Conservation (phyloP, 2,888 invertebrate species). For the Phania funesta region DNA sequence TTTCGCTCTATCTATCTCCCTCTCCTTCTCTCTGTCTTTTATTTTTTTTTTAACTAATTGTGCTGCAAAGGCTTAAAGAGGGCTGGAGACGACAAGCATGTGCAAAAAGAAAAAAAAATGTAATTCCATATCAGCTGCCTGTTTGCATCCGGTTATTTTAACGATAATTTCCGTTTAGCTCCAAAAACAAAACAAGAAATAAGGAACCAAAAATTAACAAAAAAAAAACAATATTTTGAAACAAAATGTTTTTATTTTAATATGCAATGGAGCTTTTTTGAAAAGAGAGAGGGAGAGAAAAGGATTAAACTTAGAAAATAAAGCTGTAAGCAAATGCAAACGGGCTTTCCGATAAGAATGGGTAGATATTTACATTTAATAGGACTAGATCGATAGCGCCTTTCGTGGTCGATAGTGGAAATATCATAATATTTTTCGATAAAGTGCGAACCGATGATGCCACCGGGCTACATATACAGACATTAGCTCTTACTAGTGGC, state of each 20-base stretch:
- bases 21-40: not conserved
- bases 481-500: too few species aligned
- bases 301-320: conserved; percentile 16
- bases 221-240: conserved; percentile 26
- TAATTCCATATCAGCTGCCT: conserved; percentile 61
- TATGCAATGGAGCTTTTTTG: conserved; percentile 1
- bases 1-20: not conserved
- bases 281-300: not conserved
- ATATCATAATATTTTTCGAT: too few species aligned
- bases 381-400: too few species aligned
- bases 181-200: conserved; percentile 48
- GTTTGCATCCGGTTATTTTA: conserved; percentile 64
- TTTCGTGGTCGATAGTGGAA: too few species aligned
- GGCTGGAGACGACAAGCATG: conserved; percentile 28
- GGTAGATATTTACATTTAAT: too few species aligned
- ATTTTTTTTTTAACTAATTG: not conserved
- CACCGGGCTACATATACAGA: too few species aligned
- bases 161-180: conserved; percentile 65
- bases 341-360: too few species aligned
- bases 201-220: conserved; percentile 35
- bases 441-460: too few species aligned
- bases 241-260: conserved; percentile 6
- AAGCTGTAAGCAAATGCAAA: conserved; percentile 20
- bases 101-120: conserved; percentile 30
- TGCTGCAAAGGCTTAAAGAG: not conserved